A percentile compares a stretch with the other conserved stretches of the same genome.
These are phyloP conservation scores for Neuroscelio doddi DNA, from an alignment of 2,888 invertebrate genomes.

Conservation along the genomic window DNA sequence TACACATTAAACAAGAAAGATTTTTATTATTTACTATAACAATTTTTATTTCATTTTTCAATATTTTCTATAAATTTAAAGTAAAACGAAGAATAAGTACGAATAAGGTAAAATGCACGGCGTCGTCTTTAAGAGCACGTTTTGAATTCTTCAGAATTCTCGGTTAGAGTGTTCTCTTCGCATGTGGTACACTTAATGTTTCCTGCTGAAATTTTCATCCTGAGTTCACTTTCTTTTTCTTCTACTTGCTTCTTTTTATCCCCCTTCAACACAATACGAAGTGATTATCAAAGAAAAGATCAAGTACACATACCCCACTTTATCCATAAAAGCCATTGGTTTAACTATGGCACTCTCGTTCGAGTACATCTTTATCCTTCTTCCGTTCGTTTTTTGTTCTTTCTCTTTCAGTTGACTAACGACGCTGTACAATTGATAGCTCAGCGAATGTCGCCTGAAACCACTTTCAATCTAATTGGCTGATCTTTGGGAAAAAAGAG, in stretches of 20 bases:
- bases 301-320: conserved; percentile 60
- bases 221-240: conserved; percentile 26
- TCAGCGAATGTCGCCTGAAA: conserved; percentile 9
- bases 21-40: no score
- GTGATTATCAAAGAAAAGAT: conserved; percentile 59
- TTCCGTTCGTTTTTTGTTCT: conserved; percentile 21
- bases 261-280: conserved; percentile 51
- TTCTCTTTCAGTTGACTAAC: conserved; percentile 30
- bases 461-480: conserved; percentile 24
- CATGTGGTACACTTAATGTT: conserved; percentile 21
- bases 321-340: conserved; percentile 64
- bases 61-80: no score
- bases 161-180: conserved; percentile 15
- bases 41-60: no score
- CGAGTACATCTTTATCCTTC: conserved; percentile 56
- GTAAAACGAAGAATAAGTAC: no score
- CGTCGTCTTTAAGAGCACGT: conserved; percentile 15
- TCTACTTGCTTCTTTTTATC: conserved; percentile 27
- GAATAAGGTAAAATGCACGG: conserved; percentile 13
- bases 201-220: conserved; percentile 34
- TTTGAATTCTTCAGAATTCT: conserved; percentile 20
- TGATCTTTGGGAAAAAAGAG: conserved; percentile 6
- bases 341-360: conserved; percentile 62
- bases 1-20: no score
- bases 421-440: conserved; percentile 30